Evolutionary conservation across 2,113 vertebrate species (phyloP), one percentile per base, ranked within the genome.

Genomic region (Pygoscelis antarcticus): DNA sequence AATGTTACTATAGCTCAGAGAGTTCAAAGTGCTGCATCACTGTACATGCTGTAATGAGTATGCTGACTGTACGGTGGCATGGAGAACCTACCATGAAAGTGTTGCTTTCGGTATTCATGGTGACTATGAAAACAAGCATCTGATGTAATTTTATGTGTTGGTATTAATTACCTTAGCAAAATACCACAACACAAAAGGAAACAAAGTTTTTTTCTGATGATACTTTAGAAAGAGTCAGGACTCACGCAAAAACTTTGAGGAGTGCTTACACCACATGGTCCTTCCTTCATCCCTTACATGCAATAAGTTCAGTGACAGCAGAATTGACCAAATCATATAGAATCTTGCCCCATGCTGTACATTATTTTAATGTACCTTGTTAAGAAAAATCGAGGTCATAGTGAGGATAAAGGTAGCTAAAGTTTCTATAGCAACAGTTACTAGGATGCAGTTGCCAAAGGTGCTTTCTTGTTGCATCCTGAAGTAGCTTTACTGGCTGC

Each of bases 341-440:
- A 78, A 92, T 51, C 38, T 72, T 87, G 21, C 36, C 75, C 82
- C 25, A 44, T 1, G 7, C n/a, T 81, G n/a, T 69, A 94, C 55
- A 86, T 81, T 90, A 93, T 90, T 94, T 96, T 95, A 87, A 95
- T 89, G 71, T 78, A 96, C 55, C 86, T 83, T 96, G 95, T 94
- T 95, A 94, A 89, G 91, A 93, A 97, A 97, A 97, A 97, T 97
- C 97, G 98, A 97, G 96, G 96, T 97, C 97, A 95, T 68, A 86
- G 91, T 95, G 91, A 96, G 94, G 96, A 95, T 84, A 98, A 94
- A 97, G 95, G 96, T 95, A 97, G 95, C 93, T 97, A 93, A 98
- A 96, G 97, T 98, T 97, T 97, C 98, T 97, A 98, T 98, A 97
- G 98, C 94, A 98, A 98, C 98, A 62, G 96, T 98, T 92, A 96